A percentile compares a stretch with the other conserved stretches of the same genome.
Conservation (phyloP, 2,113 vertebrate species). For the Halcyon malimbica region DNA sequence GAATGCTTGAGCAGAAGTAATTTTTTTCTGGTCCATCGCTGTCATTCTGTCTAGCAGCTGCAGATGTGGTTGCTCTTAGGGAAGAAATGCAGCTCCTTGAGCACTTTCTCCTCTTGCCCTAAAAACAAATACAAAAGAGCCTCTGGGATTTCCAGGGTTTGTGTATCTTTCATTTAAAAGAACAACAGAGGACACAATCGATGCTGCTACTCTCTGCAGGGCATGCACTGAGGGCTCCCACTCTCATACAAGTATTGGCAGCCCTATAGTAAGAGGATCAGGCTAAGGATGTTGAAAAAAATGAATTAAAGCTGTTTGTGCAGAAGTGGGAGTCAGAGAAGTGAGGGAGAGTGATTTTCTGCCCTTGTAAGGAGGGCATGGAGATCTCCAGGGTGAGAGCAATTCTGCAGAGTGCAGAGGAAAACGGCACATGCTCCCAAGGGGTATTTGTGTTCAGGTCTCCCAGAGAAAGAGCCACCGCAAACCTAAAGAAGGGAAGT, state of each 20-base stretch:
- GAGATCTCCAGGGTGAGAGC: background rate
- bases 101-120: background rate
- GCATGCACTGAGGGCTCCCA: background rate
- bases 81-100: background rate
- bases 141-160: background rate
- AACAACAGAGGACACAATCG: background rate
- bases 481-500: conserved; percentile 40
- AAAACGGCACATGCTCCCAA: background rate
- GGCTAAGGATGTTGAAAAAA: background rate
- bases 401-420: background rate
- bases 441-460: background rate
- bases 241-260: background rate
- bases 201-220: background rate
- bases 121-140: background rate
- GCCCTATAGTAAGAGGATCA: background rate
- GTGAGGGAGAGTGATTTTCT: background rate
- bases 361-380: background rate
- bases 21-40: background rate
- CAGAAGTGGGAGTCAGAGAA: background rate
- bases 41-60: background rate
- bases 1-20: background rate
- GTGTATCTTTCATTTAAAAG: background rate
- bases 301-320: background rate
- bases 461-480: background rate
- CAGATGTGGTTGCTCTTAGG: background rate